Percentiles rank a stretch among this genome's conserved stretches.
Evolutionary conservation across 2,888 invertebrate species (phyloP).

Genomic region (Lycaena phlaeas): DNA sequence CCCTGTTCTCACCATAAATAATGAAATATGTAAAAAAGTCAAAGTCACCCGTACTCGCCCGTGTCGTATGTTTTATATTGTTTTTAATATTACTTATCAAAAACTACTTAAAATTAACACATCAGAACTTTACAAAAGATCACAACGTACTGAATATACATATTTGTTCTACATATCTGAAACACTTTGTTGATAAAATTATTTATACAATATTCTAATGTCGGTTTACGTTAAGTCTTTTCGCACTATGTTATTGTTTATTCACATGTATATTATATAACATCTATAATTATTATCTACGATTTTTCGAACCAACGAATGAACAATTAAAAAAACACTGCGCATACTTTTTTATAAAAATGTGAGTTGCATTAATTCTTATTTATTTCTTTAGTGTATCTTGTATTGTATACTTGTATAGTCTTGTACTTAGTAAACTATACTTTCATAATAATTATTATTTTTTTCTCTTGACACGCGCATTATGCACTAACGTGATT

Average conservation of each 20-base stretch:
- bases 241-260: conserved; percentile 63
- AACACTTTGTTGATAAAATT: conserved; percentile 46
- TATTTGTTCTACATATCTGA: conserved; percentile 38
- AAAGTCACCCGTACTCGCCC: not conserved
- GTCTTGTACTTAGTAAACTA: too few relatives aligned
- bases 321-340: too few relatives aligned
- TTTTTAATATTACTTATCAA: conserved; percentile 68
- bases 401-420: too few relatives aligned
- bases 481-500: not conserved
- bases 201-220: conserved; percentile 41
- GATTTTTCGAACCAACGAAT: conserved; percentile 18
- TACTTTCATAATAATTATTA: too few relatives aligned
- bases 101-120: conserved; percentile 64
- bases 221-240: conserved; percentile 42
- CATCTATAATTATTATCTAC: conserved; percentile 45
- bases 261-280: conserved; percentile 46
- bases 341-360: too few relatives aligned
- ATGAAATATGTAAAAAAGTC: not conserved
- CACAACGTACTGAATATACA: conserved; percentile 50
- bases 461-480: too few relatives aligned
- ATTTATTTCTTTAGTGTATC: too few relatives aligned
- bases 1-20: conserved; percentile 1
- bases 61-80: conserved; percentile 11
- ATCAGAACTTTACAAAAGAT: conserved; percentile 61
- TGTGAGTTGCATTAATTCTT: too few relatives aligned